phyloP scores from a whole-genome alignment of 2,113 vertebrate genomes.

The Thunnus maccoyii region DNA sequence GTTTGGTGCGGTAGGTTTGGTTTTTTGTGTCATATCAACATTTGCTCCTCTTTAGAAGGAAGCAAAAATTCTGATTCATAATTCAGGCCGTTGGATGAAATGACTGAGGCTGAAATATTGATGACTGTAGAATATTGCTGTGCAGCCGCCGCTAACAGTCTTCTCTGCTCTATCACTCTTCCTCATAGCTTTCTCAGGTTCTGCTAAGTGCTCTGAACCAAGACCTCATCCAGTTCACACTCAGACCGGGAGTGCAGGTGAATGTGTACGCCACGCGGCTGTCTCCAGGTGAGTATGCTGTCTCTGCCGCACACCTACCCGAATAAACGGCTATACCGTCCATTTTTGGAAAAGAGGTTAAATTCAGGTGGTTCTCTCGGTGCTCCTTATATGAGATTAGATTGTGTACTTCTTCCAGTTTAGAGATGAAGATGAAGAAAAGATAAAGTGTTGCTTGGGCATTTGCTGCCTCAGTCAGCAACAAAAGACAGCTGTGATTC shows the following conservation, averaged over 20 bases:
- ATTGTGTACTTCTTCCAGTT: background rate
- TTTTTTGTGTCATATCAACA: conserved; percentile 67
- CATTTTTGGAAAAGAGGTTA: background rate
- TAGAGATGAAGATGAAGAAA: conserved; percentile 3
- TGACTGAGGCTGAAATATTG: conserved; percentile 80
- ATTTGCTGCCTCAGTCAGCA: background rate
- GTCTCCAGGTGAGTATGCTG: conserved; percentile 77
- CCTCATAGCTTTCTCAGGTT: conserved; percentile 77
- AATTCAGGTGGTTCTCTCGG: background rate
- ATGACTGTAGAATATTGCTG: conserved; percentile 73
- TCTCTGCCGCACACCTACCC: background rate
- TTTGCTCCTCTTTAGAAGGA: conserved; percentile 76
- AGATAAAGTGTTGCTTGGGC: background rate
- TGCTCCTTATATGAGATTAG: background rate
- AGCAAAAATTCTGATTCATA: conserved; percentile 76
- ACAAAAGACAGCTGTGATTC: background rate
- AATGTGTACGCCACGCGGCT: conserved; percentile 76
- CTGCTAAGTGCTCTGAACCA: conserved; percentile 83
- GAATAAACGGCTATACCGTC: conserved; percentile 12
- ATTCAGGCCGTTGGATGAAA: conserved; percentile 77
- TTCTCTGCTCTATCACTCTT: conserved; percentile 62
- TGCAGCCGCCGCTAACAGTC: conserved; percentile 58
- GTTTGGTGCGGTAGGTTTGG: conserved; percentile 42
- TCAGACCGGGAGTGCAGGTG: conserved; percentile 77
- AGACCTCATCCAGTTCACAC: conserved; percentile 80